Evolutionary conservation across 2,113 vertebrate genomes (phyloP).

Genomic region (Ovis aries): DNA sequence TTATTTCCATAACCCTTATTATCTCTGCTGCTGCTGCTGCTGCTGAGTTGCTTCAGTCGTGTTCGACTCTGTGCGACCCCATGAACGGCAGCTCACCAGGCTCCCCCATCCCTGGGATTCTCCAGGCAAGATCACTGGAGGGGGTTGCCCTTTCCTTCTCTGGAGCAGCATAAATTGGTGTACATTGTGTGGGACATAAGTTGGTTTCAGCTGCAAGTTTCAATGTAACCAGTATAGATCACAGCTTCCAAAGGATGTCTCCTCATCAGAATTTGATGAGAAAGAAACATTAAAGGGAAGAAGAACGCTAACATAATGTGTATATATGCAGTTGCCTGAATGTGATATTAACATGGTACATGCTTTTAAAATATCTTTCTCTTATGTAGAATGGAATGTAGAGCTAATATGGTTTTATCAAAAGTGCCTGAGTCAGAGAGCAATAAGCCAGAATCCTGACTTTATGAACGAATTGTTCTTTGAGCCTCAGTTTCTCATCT

Average conservation of each 20-base stretch:
- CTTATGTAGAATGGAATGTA: not conserved
- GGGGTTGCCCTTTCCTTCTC: not conserved
- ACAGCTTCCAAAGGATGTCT: not conserved
- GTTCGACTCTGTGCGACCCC: too few relatives aligned
- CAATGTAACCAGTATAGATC: not conserved
- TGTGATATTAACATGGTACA: not conserved
- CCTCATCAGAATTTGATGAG: not conserved
- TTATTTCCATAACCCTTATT: constrained; percentile 6
- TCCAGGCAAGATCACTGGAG: too few relatives aligned
- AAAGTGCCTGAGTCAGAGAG: not conserved
- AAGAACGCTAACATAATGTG: not conserved
- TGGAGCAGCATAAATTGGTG: not conserved
- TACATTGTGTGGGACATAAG: not conserved
- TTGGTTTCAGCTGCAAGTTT: not conserved
- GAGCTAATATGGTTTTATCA: not conserved
- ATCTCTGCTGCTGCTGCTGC: not conserved
- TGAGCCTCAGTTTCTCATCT: not conserved
- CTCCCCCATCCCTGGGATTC: too few relatives aligned
- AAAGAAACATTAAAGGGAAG: not conserved
- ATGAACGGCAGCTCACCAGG: too few relatives aligned
- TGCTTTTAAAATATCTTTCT: not conserved
- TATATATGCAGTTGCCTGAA: not conserved
- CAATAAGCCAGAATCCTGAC: not conserved
- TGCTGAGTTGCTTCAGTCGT: too few relatives aligned
- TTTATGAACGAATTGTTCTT: not conserved